Percentiles rank a stretch among this genome's conserved stretches.
These are phyloP conservation scores for Chionomys nivalis DNA, from an alignment of 2,113 vertebrate genomes.

Conservation along the genomic window DNA sequence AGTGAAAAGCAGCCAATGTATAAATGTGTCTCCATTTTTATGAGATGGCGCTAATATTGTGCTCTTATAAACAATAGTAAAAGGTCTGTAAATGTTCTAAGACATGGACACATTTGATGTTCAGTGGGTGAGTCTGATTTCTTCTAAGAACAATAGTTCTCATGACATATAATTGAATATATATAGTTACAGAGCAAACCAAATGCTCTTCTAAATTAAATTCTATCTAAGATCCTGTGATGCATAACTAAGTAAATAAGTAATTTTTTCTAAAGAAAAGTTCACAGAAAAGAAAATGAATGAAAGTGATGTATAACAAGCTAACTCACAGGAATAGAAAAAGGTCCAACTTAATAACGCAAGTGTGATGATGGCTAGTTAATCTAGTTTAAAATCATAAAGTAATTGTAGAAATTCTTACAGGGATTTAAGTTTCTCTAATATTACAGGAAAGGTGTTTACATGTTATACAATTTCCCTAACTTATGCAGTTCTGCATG, in stretches of 20 bases:
- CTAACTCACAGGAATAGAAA: not conserved
- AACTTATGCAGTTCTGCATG: not conserved
- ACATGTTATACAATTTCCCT: not conserved
- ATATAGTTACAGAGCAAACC: not conserved
- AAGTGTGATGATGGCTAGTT: not conserved
- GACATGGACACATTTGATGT: not conserved
- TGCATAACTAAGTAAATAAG: not conserved
- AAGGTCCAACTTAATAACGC: not conserved
- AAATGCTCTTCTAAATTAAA: not conserved
- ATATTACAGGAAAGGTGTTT: not conserved
- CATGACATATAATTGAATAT: not conserved
- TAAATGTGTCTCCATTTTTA: not conserved
- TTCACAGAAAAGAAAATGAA: not conserved
- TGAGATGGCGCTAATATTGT: not conserved
- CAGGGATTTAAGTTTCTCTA: not conserved
- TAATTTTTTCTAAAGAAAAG: not conserved
- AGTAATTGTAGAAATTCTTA: conserved; percentile 6
- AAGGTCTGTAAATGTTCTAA: not conserved
- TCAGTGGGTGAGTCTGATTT: not conserved
- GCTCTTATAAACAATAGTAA: not conserved
- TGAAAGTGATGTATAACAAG: not conserved
- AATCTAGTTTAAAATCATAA: not conserved
- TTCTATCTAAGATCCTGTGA: not conserved
- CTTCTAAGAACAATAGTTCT: not conserved
- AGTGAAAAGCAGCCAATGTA: not conserved